phyloP scores from a whole-genome alignment of 2,888 invertebrate genomes.

The Stenodera caucasica region DNA sequence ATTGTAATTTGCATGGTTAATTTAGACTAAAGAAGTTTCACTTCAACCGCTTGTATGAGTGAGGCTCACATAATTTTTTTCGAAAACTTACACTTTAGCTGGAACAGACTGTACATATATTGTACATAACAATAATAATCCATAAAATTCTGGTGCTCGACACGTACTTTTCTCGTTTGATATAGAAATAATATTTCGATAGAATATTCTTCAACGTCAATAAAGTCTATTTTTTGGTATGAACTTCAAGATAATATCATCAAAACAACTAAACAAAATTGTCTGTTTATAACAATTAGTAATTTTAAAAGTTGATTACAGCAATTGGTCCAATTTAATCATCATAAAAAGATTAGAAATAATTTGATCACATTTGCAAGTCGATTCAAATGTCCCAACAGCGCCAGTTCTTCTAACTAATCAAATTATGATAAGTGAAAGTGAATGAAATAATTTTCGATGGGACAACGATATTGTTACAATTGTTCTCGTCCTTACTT shows the following conservation, averaged over 20 bases:
- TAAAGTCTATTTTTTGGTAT: not conserved
- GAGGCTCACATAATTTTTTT: no score
- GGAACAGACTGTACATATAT: no score
- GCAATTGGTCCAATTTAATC: not conserved
- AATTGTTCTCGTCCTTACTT: no score
- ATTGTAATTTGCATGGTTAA: no score
- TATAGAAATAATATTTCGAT: not conserved
- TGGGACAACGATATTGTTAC: no score
- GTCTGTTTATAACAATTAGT: not conserved
- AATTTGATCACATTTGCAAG: not conserved
- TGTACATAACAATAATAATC: not conserved
- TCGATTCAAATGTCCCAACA: not conserved
- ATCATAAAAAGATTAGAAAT: not conserved
- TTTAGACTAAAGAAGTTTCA: no score
- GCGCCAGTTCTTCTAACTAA: not conserved
- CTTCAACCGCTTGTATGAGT: no score
- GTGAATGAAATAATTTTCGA: not conserved
- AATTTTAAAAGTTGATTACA: not conserved
- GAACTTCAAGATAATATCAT: not conserved
- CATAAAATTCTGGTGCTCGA: not conserved
- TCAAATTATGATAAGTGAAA: no score
- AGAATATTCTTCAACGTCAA: not conserved
- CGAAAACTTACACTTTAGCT: no score
- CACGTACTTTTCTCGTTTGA: not conserved
- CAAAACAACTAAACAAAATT: not conserved